These are phyloP conservation scores for Oxyteleia sp. DNA, from an alignment of 2,888 invertebrate species.

Conservation along the genomic window DNA sequence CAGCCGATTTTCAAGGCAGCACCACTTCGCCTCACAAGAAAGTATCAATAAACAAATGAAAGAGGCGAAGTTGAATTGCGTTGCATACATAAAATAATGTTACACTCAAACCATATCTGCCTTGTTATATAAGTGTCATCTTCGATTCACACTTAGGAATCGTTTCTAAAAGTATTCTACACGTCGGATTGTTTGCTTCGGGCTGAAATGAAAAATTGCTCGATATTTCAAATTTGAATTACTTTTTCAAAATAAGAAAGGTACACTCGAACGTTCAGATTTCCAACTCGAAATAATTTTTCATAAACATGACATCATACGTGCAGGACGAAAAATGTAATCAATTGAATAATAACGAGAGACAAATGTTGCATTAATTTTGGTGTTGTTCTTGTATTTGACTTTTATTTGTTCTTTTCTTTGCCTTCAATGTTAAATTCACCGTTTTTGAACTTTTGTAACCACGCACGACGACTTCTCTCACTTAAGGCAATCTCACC, in stretches of 20 bases:
- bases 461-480: too few species aligned
- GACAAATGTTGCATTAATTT: too few species aligned
- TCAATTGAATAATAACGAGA: too few species aligned
- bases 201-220: slow-evolving; percentile 25
- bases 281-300: slow-evolving; percentile 3
- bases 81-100: slow-evolving; percentile 34
- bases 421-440: too few species aligned
- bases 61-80: slow-evolving; percentile 42
- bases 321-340: too few species aligned
- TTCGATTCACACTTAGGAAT: slow-evolving; percentile 33
- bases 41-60: slow-evolving; percentile 66
- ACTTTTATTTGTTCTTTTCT: too few species aligned
- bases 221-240: slow-evolving; percentile 26
- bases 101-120: slow-evolving; percentile 30
- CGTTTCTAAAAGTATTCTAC: slow-evolving; percentile 26
- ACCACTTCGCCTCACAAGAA: slow-evolving; percentile 29
- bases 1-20: slow-evolving; percentile 61
- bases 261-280: neutral
- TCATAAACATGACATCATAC: neutral
- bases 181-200: slow-evolving; percentile 27
- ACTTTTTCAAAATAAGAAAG: slow-evolving; percentile 11
- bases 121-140: slow-evolving; percentile 46
- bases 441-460: too few species aligned
- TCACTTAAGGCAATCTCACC: too few species aligned
- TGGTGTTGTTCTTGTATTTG: too few species aligned